These are phyloP conservation scores for Quadriops clusia DNA, from an alignment of 2,888 invertebrate genomes.

Conservation along the genomic window DNA sequence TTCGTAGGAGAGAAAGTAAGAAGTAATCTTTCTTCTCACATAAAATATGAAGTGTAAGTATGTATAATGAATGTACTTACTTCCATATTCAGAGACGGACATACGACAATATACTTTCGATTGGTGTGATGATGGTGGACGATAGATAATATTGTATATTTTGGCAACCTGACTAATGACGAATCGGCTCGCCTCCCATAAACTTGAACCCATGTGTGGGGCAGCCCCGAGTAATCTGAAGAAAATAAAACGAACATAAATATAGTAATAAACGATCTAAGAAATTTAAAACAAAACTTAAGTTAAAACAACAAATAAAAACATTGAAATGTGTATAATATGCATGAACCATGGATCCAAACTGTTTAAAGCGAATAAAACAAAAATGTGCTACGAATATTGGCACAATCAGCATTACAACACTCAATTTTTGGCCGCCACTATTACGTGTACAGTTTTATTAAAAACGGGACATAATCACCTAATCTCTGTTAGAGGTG, in stretches of 20 bases:
- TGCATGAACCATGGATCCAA: not conserved
- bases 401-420: no score
- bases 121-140: constrained; percentile 34
- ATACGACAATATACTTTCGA: constrained; percentile 52
- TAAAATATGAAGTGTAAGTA: no score
- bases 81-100: constrained; percentile 51
- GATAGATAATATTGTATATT: constrained; percentile 39
- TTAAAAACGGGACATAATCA: constrained; percentile 12
- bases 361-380: not conserved
- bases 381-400: no score
- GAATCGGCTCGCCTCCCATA: constrained; percentile 46
- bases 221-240: constrained; percentile 57
- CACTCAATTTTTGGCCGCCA: no score
- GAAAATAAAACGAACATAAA: constrained; percentile 15
- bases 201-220: constrained; percentile 55
- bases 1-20: no score
- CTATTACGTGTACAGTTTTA: no score
- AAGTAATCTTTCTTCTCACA: no score
- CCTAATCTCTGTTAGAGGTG: constrained; percentile 14
- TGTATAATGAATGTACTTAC: no score
- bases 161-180: constrained; percentile 47
- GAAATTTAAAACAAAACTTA: not conserved
- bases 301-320: not conserved
- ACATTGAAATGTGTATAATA: constrained; percentile 2
- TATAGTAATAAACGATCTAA: not conserved